Percentiles rank a stretch among this genome's conserved stretches.
Evolutionary conservation across 2,113 vertebrate genomes (phyloP).

Genomic region (Athene cunicularia): DNA sequence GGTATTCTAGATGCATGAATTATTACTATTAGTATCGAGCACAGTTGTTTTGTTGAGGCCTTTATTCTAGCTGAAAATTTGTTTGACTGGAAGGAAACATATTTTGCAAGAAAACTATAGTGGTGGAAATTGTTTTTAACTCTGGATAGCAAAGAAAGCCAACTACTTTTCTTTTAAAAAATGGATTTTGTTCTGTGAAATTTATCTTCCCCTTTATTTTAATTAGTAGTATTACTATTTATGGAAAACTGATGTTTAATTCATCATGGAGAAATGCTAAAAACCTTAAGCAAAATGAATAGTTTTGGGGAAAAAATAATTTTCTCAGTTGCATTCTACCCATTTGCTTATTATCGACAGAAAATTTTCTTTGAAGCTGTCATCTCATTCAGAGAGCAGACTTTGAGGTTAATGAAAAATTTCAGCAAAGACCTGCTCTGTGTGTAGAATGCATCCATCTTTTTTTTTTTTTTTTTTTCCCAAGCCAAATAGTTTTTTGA

Average conservation of each 20-base stretch:
- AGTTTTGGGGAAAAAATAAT: not conserved
- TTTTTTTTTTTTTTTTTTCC: not conserved
- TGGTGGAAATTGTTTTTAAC: not conserved
- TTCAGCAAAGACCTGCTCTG: not conserved
- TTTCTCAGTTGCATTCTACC: not conserved
- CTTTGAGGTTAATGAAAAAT: not conserved
- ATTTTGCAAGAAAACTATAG: not conserved
- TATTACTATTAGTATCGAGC: not conserved
- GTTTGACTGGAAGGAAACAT: not conserved
- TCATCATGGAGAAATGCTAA: not conserved
- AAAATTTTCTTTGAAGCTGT: not conserved
- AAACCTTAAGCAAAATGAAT: not conserved
- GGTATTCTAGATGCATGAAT: not conserved
- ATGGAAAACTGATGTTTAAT: not conserved
- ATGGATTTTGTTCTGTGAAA: not conserved
- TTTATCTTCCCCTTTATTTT: not conserved
- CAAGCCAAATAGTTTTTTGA: not conserved
- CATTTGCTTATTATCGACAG: not conserved
- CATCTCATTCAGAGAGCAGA: not conserved
- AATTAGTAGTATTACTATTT: not conserved
- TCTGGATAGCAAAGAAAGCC: not conserved
- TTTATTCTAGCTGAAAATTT: not conserved
- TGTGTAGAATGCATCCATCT: not conserved
- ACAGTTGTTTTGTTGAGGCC: not conserved
- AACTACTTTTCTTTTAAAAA: not conserved